Evolutionary conservation across 2,797 vertebrate species (phyloP).

Genomic region (Acipenser ruthenus): DNA sequence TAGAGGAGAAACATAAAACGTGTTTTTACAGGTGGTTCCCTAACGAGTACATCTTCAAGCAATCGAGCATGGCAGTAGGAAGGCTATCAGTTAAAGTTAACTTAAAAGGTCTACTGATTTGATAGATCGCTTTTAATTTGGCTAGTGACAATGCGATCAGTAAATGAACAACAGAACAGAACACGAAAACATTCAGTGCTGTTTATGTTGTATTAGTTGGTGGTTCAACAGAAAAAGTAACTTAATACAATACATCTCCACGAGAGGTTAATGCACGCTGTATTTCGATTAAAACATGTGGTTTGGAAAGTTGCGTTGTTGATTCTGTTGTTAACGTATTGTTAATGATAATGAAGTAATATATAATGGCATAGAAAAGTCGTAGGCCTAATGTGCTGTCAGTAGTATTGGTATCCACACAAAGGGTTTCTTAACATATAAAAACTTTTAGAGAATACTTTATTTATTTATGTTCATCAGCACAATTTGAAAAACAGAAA

Average conservation of each 20-base stretch:
- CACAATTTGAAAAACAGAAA: too few species aligned
- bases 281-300: constrained; percentile 8
- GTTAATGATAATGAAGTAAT: too few species aligned
- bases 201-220: constrained; percentile 12
- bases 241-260: constrained; percentile 24
- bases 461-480: too few species aligned
- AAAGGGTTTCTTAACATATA: too few species aligned
- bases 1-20: background rate
- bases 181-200: background rate
- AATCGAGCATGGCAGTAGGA: background rate
- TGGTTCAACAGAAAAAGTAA: constrained; percentile 13
- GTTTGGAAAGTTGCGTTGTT: background rate
- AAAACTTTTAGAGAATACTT: too few species aligned
- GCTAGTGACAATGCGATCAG: background rate
- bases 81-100: background rate
- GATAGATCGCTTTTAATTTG: constrained; percentile 2
- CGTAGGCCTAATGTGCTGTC: too few species aligned
- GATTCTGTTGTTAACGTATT: too few species aligned
- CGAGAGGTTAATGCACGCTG: constrained; percentile 7
- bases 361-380: too few species aligned
- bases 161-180: constrained; percentile 4
- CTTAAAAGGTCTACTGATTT: constrained; percentile 3
- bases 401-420: too few species aligned
- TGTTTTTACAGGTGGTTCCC: constrained; percentile 25
- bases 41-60: constrained; percentile 17